Base-by-base conservation (phyloP, 1,140 invertebrate species). In the Muscidifurax raptorellus region DNA sequence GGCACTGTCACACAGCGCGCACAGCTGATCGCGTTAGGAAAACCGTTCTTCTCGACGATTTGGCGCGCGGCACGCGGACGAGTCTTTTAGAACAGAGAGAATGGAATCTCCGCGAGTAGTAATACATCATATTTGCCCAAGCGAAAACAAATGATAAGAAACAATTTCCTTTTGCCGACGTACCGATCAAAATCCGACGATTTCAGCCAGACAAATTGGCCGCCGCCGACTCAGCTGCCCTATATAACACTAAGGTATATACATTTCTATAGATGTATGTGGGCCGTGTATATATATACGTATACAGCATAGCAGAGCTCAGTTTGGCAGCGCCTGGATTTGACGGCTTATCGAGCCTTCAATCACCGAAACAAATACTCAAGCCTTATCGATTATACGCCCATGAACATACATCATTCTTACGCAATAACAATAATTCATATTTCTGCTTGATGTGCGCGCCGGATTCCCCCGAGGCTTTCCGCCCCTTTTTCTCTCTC, bases 11-110 rank as follows among this genome's bases (percentile, higher is more conserved):
- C 88, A 86, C 71, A 78, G 36, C 22, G 36, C 13, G 82, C 77
- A 84, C 85, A 84, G 85, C 86, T 89, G 88, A 90, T 90, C 88
- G 87, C 78, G 86, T 89, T 90, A 89, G 83, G 66, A 76, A 69
- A 32, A 69, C 82, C 75, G 52, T 85, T 81, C 71, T 80, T 86
- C 79, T 74, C 66, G 52, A 66, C 67, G 67, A 87, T 88, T 82
- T 82, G 40, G 15, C 67, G 44, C 18, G 1, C 18, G 18, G 52
- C 15, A 22, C 52, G 18, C 52, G 18, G 47, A 59, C 80, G 71
- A 82, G 71, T 82, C 44, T 82, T 82, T 82, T 75, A 75, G 59
- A n/a, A 6, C 69, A 52, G 18, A 52, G 36, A 27, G 44, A 79
- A 30, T 12, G 36, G 71, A 75, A 82, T 75, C 67, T 52, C 27